phyloP scores from a whole-genome alignment of 2,888 invertebrate species.

The Heliconius sara region DNA sequence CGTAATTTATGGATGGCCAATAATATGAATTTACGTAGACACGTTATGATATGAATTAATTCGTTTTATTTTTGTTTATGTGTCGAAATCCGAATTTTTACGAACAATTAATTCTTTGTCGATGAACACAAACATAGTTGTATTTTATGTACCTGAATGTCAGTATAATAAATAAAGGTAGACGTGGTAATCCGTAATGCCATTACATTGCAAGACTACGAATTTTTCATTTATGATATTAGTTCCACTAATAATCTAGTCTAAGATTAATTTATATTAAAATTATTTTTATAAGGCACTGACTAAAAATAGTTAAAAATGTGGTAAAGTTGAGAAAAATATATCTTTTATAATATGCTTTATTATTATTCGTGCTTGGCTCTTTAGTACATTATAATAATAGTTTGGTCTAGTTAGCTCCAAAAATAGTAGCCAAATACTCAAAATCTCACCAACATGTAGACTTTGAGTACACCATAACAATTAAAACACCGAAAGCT shows the following conservation, averaged over 20 bases:
- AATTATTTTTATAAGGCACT: slow-evolving; percentile 4
- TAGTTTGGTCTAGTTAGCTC: not conserved
- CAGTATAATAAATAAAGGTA: slow-evolving; percentile 31
- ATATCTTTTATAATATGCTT: not conserved
- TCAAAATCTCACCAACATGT: not conserved
- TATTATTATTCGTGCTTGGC: slow-evolving; percentile 5
- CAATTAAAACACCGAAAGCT: not conserved
- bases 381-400: not conserved
- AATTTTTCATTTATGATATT: slow-evolving; percentile 9
- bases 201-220: slow-evolving; percentile 29
- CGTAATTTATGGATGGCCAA: not conserved
- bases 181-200: slow-evolving; percentile 23
- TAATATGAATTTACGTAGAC: slow-evolving; percentile 31
- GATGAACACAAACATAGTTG: slow-evolving; percentile 47
- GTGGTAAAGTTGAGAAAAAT: not conserved
- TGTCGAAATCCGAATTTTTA: slow-evolving; percentile 40
- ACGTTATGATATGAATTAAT: slow-evolving; percentile 6
- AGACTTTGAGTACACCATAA: not conserved
- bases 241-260: slow-evolving; percentile 20
- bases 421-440: not conserved
- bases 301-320: not conserved
- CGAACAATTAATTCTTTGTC: slow-evolving; percentile 43
- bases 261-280: not conserved
- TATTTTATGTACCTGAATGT: slow-evolving; percentile 69
- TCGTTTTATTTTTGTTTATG: slow-evolving; percentile 5